These are phyloP conservation scores for Drosophila bocki DNA, from an alignment of 1,140 invertebrate genomes.

Conservation along the genomic window DNA sequence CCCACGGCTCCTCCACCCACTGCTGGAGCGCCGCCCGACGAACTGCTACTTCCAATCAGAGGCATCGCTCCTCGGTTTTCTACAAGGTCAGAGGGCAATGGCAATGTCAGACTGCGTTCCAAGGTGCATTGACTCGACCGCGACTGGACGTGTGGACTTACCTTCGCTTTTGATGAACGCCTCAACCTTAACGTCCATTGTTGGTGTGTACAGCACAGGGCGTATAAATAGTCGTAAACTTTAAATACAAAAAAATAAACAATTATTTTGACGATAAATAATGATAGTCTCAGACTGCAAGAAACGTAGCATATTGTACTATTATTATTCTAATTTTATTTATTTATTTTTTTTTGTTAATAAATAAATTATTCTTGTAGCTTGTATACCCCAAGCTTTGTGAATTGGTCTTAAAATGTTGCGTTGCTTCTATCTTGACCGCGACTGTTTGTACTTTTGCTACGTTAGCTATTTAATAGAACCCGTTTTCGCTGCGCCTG, in stretches of 20 bases:
- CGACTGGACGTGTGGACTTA: slow-evolving; percentile 32
- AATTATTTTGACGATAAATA: neutral
- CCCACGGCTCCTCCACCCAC: slow-evolving; percentile 41
- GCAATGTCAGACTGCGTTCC: slow-evolving; percentile 24
- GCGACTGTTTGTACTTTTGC: slow-evolving; percentile 46
- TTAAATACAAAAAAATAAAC: neutral
- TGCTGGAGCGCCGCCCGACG: slow-evolving; percentile 35
- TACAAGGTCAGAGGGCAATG: slow-evolving; percentile 50
- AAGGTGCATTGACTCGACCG: slow-evolving; percentile 50
- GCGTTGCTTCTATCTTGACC: slow-evolving; percentile 11
- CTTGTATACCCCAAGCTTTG: neutral
- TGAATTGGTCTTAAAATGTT: neutral
- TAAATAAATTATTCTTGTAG: neutral
- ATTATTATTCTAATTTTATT: neutral
- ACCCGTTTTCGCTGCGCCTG: slow-evolving; percentile 55
- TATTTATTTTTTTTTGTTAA: neutral
- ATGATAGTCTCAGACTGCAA: neutral
- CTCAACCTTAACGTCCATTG: slow-evolving; percentile 73
- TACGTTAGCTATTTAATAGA: slow-evolving; percentile 69
- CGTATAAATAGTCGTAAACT: slow-evolving; percentile 1
- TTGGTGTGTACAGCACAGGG: slow-evolving; percentile 7
- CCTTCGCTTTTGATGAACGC: slow-evolving; percentile 80
- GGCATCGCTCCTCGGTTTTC: slow-evolving; percentile 62
- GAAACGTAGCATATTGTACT: neutral
- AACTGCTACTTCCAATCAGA: slow-evolving; percentile 42